Conservation (phyloP, 1,140 invertebrate genomes). For the Chrysopa pallens region DNA sequence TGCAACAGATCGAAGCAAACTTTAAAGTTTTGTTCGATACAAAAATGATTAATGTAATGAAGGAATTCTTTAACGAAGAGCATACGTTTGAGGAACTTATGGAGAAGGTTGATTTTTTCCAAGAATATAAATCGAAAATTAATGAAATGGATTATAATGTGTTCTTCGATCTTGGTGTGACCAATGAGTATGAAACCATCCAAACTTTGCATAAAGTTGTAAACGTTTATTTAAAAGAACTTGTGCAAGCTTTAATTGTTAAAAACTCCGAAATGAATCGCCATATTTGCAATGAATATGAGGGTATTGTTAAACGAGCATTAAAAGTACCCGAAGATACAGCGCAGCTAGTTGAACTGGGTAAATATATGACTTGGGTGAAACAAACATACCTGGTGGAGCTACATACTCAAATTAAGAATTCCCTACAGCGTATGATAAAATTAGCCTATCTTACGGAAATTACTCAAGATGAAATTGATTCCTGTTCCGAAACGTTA, state of each 20-base stretch:
- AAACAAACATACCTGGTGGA: constrained; percentile 13
- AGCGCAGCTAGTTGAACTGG: constrained; percentile 49
- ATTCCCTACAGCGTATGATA: constrained; percentile 38
- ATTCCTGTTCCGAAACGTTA: constrained; percentile 43
- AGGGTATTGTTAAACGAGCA: constrained; percentile 34
- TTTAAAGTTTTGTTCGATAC: constrained; percentile 18
- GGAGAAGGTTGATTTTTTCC: constrained; percentile 37
- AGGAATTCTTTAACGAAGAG: constrained; percentile 11
- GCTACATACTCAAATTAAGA: constrained; percentile 38
- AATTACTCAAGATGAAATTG: constrained; percentile 29
- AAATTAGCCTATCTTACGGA: constrained; percentile 48
- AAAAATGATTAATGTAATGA: constrained; percentile 19
- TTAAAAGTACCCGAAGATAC: constrained; percentile 45
- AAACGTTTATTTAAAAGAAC: constrained; percentile 23
- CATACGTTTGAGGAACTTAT: constrained; percentile 31
- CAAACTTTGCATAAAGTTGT: constrained; percentile 23
- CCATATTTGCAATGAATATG: constrained; percentile 41
- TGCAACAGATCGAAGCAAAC: constrained; percentile 17
- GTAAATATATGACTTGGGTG: constrained; percentile 28
- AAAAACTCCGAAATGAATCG: constrained; percentile 34
- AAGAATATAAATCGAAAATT: constrained; percentile 34
- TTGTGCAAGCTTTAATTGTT: constrained; percentile 27
- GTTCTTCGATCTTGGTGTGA: constrained; percentile 34
- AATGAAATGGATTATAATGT: constrained; percentile 37
- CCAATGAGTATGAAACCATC: constrained; percentile 29